A percentile compares a stretch with the other conserved stretches of the same genome.
Evolutionary conservation across 2,113 vertebrate species (phyloP).

Genomic region (Percopsis transmontana): DNA sequence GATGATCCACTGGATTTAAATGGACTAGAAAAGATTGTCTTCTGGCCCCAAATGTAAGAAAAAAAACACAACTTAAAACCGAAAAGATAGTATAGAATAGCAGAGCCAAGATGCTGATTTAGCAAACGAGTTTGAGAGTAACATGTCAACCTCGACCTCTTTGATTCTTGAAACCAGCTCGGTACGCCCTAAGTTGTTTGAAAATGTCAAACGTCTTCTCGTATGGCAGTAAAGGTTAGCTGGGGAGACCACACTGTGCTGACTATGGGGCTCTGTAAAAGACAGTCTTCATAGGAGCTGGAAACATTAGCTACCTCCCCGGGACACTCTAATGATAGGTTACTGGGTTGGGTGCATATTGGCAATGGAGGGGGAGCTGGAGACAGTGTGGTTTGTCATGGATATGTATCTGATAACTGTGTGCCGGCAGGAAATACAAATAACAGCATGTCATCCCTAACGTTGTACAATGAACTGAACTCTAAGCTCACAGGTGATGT

Average conservation of each 20-base stretch:
- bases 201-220: conserved; percentile 52
- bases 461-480: neutral
- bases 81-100: neutral
- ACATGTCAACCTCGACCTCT: neutral
- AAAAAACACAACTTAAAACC: too few relatives aligned
- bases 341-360: conserved; percentile 38
- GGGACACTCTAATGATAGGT: conserved; percentile 53
- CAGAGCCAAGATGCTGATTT: neutral
- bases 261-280: conserved; percentile 31
- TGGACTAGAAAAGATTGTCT: too few relatives aligned
- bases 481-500: conserved; percentile 13
- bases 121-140: neutral
- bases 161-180: neutral
- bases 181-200: conserved; percentile 19
- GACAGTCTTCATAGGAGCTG: conserved; percentile 41
- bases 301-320: conserved; percentile 55
- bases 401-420: neutral
- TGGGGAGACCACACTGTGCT: conserved; percentile 32
- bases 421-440: conserved; percentile 17
- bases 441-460: conserved; percentile 2
- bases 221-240: conserved; percentile 36
- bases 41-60: too few relatives aligned
- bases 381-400: conserved; percentile 39
- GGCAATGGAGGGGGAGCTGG: conserved; percentile 20
- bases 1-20: too few relatives aligned